phyloP scores from a whole-genome alignment of 2,888 invertebrate genomes.

The Rhamnusium bicolor region DNA sequence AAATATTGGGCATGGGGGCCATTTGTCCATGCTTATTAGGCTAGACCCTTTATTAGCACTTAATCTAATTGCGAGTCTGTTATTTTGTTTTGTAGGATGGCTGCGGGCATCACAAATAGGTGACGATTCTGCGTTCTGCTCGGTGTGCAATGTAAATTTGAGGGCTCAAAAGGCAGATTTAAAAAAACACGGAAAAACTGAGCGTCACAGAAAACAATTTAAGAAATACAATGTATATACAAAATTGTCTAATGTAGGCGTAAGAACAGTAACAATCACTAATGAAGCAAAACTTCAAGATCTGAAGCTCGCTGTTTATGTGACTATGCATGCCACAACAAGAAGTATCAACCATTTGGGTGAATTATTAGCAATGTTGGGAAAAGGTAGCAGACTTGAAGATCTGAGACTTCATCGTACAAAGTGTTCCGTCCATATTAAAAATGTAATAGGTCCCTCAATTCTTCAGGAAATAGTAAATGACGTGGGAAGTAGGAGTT shows the following conservation, averaged over 20 bases:
- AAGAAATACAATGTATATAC: background rate
- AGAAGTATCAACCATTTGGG: background rate
- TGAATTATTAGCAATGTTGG: background rate
- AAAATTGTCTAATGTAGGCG: background rate
- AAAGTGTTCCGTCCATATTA: background rate
- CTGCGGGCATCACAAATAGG: too few species aligned
- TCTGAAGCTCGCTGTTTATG: background rate
- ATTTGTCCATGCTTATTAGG: too few species aligned
- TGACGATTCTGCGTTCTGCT: background rate
- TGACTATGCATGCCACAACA: background rate
- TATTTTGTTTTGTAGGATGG: too few species aligned
- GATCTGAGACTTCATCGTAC: background rate
- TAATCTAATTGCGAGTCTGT: too few species aligned
- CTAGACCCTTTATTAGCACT: too few species aligned
- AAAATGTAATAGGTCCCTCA: background rate
- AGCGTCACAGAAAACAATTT: too few species aligned
- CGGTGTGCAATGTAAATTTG: background rate
- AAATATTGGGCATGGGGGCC: too few species aligned
- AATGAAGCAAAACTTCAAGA: background rate
- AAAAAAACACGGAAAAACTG: too few species aligned
- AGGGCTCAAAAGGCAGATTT: background rate
- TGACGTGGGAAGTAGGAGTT: background rate
- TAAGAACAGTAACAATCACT: background rate
- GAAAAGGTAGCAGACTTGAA: too few species aligned
- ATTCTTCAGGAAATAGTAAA: background rate